These are phyloP conservation scores for Agriopis marginaria DNA, from an alignment of 2,888 invertebrate species.

Conservation along the genomic window DNA sequence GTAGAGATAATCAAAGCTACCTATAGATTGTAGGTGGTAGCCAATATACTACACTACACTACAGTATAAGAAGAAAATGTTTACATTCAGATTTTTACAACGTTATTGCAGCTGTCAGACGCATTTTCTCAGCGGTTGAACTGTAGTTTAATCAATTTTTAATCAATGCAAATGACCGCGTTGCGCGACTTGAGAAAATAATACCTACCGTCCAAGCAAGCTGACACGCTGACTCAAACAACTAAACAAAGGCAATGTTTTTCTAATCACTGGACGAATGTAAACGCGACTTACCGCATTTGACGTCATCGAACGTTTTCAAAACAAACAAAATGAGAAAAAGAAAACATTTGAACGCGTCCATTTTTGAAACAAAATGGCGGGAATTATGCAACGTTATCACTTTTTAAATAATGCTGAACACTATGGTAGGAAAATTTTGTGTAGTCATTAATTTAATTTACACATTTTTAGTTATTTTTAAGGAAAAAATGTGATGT, in stretches of 20 bases:
- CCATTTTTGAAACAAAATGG: slow-evolving; percentile 20
- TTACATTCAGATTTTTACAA: no score
- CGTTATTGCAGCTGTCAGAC: no score
- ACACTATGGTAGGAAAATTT: background rate
- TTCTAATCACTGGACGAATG: slow-evolving; percentile 3
- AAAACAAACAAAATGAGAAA: slow-evolving; percentile 46
- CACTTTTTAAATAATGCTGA: background rate
- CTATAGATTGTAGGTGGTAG: no score
- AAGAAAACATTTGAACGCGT: slow-evolving; percentile 33
- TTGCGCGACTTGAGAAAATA: no score
- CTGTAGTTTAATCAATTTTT: no score
- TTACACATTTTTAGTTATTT: background rate
- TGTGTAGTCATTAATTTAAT: background rate
- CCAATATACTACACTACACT: no score
- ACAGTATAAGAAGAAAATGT: no score
- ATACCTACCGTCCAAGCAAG: no score
- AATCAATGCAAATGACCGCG: no score
- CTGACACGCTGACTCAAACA: background rate
- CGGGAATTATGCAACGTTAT: background rate
- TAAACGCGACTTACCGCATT: slow-evolving; percentile 52
- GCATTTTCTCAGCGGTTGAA: no score
- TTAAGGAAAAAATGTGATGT: slow-evolving; percentile 5
- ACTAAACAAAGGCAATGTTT: slow-evolving; percentile 6
- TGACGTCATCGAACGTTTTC: slow-evolving; percentile 45
- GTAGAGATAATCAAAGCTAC: no score